Evolutionary conservation across 2,888 invertebrate species (phyloP).

Genomic region (Yponomeuta malinellus): DNA sequence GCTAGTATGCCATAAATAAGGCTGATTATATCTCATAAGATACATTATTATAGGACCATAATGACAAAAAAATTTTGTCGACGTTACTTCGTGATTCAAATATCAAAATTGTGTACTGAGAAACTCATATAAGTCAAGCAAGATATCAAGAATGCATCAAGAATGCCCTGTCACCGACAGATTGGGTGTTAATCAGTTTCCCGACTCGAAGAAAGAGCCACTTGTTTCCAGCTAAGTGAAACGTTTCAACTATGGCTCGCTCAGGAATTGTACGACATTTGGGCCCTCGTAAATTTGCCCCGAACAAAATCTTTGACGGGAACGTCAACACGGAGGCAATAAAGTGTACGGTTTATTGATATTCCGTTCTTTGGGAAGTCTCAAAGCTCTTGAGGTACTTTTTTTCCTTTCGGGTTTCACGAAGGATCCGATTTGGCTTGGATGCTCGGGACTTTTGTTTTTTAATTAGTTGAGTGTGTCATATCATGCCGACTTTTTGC

Average conservation of each 20-base stretch:
- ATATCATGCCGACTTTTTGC: too few relatives aligned
- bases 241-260: not conserved
- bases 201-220: not conserved
- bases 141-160: not conserved
- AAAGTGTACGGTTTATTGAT: constrained; percentile 63
- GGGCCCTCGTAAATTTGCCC: constrained; percentile 47
- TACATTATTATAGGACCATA: too few relatives aligned
- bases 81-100: not conserved
- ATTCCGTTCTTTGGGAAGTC: constrained; percentile 40
- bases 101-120: not conserved
- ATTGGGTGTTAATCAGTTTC: not conserved
- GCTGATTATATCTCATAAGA: too few relatives aligned
- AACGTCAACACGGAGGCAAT: constrained; percentile 55
- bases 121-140: not conserved
- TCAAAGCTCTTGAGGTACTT: constrained; percentile 31
- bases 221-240: not conserved
- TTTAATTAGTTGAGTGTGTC: not conserved
- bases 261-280: not conserved
- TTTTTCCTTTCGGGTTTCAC: constrained; percentile 35
- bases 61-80: too few relatives aligned
- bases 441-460: not conserved
- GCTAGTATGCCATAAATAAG: too few relatives aligned
- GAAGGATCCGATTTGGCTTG: constrained; percentile 27
- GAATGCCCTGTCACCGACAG: not conserved
- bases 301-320: constrained; percentile 39